Evolutionary conservation across 2,113 vertebrate species (phyloP).

Genomic region (Oceanodroma tethys): DNA sequence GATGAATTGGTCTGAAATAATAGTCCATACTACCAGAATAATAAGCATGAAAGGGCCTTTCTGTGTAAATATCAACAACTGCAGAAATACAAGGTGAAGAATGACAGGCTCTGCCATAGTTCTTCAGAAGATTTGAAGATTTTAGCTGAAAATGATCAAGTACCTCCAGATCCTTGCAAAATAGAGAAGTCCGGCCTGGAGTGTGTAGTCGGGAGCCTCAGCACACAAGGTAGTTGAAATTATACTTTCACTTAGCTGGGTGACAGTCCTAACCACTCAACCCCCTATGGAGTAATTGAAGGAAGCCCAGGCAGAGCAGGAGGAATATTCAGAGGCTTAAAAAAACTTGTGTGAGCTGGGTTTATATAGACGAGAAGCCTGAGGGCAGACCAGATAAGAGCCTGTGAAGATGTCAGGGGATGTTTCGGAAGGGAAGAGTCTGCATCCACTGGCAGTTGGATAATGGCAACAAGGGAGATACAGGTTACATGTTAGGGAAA

Average conservation of each 20-base stretch:
- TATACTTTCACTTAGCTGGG: background rate
- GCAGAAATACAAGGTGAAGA: background rate
- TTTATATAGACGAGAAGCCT: background rate
- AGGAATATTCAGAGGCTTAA: background rate
- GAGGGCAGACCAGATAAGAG: background rate
- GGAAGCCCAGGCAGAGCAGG: background rate
- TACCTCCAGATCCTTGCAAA: background rate
- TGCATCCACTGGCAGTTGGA: fast-evolving
- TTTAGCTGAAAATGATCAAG: background rate
- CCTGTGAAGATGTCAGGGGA: background rate
- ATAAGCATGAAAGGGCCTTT: background rate
- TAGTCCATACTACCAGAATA: background rate
- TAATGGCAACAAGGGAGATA: background rate
- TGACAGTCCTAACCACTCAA: background rate
- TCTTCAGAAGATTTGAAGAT: background rate
- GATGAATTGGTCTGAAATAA: background rate
- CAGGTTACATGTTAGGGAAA: background rate
- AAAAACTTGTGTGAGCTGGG: background rate
- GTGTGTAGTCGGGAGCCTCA: background rate
- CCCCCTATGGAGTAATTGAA: background rate
- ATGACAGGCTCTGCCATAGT: background rate
- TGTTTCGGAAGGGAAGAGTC: background rate
- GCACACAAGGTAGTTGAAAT: background rate
- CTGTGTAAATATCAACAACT: background rate
- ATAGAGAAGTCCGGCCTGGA: background rate